Conservation (phyloP, 2,888 invertebrate genomes). For the Orchesella flavescens region DNA sequence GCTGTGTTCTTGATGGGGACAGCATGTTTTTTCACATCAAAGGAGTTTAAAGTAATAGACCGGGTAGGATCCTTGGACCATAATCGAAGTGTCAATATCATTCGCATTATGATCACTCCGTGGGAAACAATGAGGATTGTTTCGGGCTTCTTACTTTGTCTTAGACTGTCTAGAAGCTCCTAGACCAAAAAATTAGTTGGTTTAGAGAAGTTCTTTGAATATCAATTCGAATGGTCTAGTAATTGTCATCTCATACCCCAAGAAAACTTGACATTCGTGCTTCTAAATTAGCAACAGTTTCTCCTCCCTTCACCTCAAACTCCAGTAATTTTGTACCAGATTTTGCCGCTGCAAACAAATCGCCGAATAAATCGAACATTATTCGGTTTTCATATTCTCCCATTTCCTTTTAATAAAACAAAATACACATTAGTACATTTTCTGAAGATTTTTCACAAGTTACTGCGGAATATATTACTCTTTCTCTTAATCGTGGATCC, state of each 20-base stretch:
- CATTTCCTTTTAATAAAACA: slow-evolving; percentile 16
- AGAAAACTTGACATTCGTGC: slow-evolving; percentile 13
- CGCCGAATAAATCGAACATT: slow-evolving; percentile 6
- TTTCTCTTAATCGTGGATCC: slow-evolving; percentile 41
- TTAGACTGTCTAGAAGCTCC: slow-evolving; percentile 15
- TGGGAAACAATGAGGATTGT: slow-evolving; percentile 43
- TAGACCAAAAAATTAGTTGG: background rate
- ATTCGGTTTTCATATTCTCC: slow-evolving; percentile 33
- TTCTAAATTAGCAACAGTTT: slow-evolving; percentile 8
- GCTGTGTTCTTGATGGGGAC: slow-evolving; percentile 37
- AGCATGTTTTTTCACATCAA: background rate
- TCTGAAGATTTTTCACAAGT: background rate
- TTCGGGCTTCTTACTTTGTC: background rate
- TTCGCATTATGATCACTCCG: slow-evolving; percentile 35
- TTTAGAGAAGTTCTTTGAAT: background rate
- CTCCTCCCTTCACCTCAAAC: slow-evolving; percentile 37
- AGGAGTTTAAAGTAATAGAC: background rate
- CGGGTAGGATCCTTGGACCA: slow-evolving; percentile 21
- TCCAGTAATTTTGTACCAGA: slow-evolving; percentile 4
- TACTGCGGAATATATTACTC: slow-evolving; percentile 14
- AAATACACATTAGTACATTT: background rate
- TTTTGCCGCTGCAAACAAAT: slow-evolving; percentile 11
- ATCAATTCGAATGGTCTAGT: no score
- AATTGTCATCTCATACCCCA: slow-evolving; percentile 9
- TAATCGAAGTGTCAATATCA: slow-evolving; percentile 19